These are phyloP conservation scores for Trialeurodes vaporariorum DNA, from an alignment of 1,140 invertebrate species.

Conservation along the genomic window DNA sequence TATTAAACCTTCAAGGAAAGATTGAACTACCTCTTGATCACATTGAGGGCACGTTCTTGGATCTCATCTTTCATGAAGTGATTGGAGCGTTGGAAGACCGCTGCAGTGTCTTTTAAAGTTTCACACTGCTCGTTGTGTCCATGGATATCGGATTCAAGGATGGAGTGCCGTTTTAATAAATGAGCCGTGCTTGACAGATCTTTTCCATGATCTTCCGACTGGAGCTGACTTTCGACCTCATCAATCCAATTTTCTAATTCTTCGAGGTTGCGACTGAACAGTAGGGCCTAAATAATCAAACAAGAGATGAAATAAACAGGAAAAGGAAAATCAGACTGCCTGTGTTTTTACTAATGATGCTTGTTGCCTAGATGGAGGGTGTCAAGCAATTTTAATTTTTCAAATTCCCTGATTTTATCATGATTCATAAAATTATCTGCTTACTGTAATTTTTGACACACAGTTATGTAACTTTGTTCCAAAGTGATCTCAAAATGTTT, in stretches of 20 bases:
- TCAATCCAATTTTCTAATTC: constrained; percentile 86
- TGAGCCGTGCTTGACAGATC: constrained; percentile 72
- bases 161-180: constrained; percentile 73
- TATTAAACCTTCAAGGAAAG: too few relatives aligned
- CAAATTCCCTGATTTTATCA: too few relatives aligned
- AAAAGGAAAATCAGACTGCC: too few relatives aligned
- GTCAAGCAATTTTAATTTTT: too few relatives aligned
- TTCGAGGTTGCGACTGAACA: constrained; percentile 73
- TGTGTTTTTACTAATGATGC: too few relatives aligned
- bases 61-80: constrained; percentile 82
- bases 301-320: constrained; percentile 6
- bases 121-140: constrained; percentile 66
- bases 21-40: constrained; percentile 55
- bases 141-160: constrained; percentile 65
- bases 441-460: too few relatives aligned
- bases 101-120: constrained; percentile 60
- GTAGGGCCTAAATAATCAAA: constrained; percentile 52
- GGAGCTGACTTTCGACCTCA: constrained; percentile 67
- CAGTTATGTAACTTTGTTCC: too few relatives aligned
- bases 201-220: constrained; percentile 72
- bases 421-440: too few relatives aligned
- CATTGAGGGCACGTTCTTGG: constrained; percentile 50
- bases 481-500: too few relatives aligned
- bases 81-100: constrained; percentile 55
- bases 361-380: too few relatives aligned